phyloP scores from a whole-genome alignment of 23 tunicate genomes.

The Clavelina lepadiformis region DNA sequence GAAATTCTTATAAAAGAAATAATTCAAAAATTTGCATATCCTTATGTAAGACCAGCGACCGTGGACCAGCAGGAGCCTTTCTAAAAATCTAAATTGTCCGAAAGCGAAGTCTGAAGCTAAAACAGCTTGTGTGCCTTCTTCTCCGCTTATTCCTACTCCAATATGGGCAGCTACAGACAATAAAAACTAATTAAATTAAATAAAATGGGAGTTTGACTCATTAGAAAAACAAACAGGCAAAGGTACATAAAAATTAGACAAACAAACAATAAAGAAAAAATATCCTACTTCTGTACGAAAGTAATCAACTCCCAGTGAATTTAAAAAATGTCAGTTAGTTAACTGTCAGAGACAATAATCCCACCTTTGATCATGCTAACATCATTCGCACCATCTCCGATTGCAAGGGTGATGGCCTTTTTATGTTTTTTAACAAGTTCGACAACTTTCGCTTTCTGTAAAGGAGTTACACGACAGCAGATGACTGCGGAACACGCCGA shows the following conservation, averaged over 20 bases:
- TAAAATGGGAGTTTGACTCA: background rate
- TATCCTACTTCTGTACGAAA: too few relatives aligned
- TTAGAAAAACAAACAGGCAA: background rate
- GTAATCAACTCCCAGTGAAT: too few relatives aligned
- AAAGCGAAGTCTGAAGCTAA: conserved; percentile 91
- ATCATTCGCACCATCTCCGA: conserved; percentile 99
- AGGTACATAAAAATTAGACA: background rate
- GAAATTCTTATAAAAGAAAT: conserved; percentile 97
- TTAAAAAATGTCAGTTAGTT: too few relatives aligned
- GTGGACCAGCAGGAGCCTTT: conserved; percentile 86
- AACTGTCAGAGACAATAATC: background rate
- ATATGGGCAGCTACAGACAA: conserved; percentile 93
- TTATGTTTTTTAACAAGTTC: conserved; percentile 82
- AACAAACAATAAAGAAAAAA: too few relatives aligned
- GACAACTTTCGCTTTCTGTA: conserved; percentile 98
- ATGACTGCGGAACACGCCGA: conserved; percentile 69
- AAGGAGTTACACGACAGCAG: conserved; percentile 96
- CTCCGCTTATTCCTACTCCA: conserved; percentile 99
- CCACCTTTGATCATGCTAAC: conserved; percentile 99
- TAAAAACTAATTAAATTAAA: background rate
- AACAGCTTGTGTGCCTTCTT: conserved; percentile 99
- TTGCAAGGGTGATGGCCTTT: conserved; percentile 88
- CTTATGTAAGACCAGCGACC: conserved; percentile 99
- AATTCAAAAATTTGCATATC: conserved; percentile 85
- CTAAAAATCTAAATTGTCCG: conserved; percentile 92